Percentiles rank a stretch among this genome's conserved stretches.
Conservation (phyloP, 2,113 vertebrate genomes). For the Corythoichthys intestinalis region DNA sequence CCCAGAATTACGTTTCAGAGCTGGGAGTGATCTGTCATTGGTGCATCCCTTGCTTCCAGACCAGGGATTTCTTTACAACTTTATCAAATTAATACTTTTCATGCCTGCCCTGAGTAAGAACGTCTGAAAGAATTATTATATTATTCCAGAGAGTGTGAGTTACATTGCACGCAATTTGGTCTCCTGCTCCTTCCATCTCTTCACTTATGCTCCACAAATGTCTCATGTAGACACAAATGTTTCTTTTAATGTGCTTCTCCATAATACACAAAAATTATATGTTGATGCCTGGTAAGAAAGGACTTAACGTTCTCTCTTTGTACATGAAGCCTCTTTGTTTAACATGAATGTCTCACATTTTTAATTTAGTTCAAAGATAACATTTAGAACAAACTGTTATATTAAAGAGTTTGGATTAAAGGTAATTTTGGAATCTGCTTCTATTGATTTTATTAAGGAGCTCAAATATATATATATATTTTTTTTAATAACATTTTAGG, state of each 20-base stretch:
- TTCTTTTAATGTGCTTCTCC: neutral
- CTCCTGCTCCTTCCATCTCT: conserved; percentile 25
- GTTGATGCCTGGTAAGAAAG: neutral
- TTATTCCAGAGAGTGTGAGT: conserved; percentile 46
- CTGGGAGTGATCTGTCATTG: conserved; percentile 65
- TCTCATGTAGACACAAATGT: conserved; percentile 3
- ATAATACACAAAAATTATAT: neutral
- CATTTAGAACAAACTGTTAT: no score
- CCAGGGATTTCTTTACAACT: conserved; percentile 58
- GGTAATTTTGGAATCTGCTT: neutral
- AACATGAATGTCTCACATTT: no score
- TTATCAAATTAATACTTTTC: conserved; percentile 71
- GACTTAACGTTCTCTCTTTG: neutral
- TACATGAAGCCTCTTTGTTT: neutral
- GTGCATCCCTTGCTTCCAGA: conserved; percentile 56
- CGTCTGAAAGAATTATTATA: conserved; percentile 65
- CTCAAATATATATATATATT: no score
- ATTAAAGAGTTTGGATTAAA: no score
- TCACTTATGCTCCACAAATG: conserved; percentile 47
- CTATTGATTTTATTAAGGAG: neutral
- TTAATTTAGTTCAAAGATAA: no score
- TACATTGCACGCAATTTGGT: conserved; percentile 21
- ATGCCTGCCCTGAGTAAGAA: conserved; percentile 42
- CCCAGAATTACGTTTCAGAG: conserved; percentile 64
- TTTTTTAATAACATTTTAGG: no score